phyloP scores from a whole-genome alignment of 2,797 vertebrate genomes.

The Ispidina lecontei region DNA sequence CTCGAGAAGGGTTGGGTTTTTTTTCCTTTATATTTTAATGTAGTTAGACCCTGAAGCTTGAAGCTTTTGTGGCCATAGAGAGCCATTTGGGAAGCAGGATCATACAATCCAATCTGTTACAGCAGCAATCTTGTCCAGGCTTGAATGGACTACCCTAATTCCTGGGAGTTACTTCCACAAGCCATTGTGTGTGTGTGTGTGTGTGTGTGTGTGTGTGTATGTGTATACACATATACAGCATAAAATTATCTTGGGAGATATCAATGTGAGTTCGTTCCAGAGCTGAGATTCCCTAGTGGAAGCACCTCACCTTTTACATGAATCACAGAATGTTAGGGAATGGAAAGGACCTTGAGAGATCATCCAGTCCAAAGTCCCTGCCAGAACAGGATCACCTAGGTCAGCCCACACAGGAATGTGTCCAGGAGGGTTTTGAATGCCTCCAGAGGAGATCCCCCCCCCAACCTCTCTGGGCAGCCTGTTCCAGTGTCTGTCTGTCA shows the following conservation, averaged over 20 bases:
- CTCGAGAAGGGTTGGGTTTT: not conserved
- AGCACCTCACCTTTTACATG: not conserved
- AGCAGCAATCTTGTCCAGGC: rapidly evolving
- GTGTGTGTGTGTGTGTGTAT: no score
- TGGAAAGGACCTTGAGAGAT: no score
- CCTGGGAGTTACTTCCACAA: not conserved
- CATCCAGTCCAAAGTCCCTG: no score
- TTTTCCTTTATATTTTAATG: not conserved
- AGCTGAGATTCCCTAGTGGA: not conserved
- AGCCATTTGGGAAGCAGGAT: not conserved
- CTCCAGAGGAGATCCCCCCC: no score
- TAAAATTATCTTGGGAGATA: not conserved
- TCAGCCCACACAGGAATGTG: no score
- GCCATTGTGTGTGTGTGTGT: no score
- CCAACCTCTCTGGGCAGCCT: no score
- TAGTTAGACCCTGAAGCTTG: not conserved
- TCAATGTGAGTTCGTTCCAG: not conserved
- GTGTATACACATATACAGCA: not conserved
- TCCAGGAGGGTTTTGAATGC: no score
- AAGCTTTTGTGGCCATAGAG: not conserved
- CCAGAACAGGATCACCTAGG: no score
- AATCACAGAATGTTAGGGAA: no score
- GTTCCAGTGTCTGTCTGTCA: no score
- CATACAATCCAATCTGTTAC: not conserved
- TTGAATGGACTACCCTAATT: not conserved